Percentiles rank a stretch among this genome's conserved stretches.
These are phyloP conservation scores for Umimayanthus chanpuru DNA, from an alignment of 92 coral and sea anemone species.

Conservation along the genomic window DNA sequence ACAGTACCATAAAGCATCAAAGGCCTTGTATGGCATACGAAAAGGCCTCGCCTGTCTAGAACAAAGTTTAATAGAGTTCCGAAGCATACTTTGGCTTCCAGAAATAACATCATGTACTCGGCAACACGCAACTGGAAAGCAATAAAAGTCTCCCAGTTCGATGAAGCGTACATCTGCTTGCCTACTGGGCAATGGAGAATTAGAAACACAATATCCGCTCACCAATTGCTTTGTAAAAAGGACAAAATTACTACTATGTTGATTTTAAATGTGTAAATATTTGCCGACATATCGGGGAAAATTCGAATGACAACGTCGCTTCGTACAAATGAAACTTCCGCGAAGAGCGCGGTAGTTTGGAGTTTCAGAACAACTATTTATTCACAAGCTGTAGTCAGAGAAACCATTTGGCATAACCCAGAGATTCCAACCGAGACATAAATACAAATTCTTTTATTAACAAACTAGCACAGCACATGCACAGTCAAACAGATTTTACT, in stretches of 20 bases:
- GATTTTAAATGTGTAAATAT: slow-evolving; percentile 59
- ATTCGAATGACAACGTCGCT: slow-evolving; percentile 45
- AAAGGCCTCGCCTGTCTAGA: slow-evolving; percentile 34
- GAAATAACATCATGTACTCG: slow-evolving; percentile 36
- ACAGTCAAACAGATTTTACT: slow-evolving; percentile 35
- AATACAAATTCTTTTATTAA: not conserved
- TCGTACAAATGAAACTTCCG: not conserved
- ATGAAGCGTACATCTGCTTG: slow-evolving; percentile 31
- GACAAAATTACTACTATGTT: slow-evolving; percentile 18
- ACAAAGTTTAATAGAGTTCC: slow-evolving; percentile 19
- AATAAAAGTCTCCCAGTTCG: not conserved
- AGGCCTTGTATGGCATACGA: slow-evolving; percentile 10
- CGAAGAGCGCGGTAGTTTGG: not conserved
- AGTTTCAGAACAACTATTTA: not conserved
- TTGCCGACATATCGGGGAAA: slow-evolving; percentile 39
- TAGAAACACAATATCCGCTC: not conserved
- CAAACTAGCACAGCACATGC: slow-evolving; percentile 21
- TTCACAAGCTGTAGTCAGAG: not conserved
- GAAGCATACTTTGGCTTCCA: slow-evolving; percentile 37
- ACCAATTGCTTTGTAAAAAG: not conserved
- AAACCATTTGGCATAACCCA: not conserved
- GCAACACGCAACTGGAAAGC: not conserved
- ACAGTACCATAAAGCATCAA: slow-evolving; percentile 9
- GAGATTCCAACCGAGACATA: slow-evolving; percentile 7
- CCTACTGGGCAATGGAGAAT: not conserved